Evolutionary conservation across 1,140 invertebrate species (phyloP).

Genomic region (Venustaconcha ellipsiformis): DNA sequence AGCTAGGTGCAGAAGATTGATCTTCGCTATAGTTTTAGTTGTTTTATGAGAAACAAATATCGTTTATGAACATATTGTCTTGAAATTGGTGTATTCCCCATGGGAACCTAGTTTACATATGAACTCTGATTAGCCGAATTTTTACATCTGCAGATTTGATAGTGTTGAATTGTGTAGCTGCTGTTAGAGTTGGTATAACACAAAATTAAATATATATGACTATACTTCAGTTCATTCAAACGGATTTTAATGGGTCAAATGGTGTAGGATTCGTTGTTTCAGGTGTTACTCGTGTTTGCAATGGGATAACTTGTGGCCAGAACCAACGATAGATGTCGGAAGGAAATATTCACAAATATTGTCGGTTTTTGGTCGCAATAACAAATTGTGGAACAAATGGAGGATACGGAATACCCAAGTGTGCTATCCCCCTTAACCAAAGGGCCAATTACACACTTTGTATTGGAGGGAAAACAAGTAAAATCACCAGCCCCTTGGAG

Average conservation of each 20-base stretch:
- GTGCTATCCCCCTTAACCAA: constrained; percentile 25
- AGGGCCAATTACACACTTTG: constrained; percentile 34
- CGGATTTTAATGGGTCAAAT: not conserved
- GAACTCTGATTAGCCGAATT: no score
- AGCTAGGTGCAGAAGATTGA: no score
- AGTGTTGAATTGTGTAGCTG: no score
- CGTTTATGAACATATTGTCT: no score
- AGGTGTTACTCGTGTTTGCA: not conserved
- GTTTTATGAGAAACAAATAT: no score
- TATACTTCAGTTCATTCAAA: not conserved
- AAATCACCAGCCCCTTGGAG: constrained; percentile 12
- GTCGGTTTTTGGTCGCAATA: not conserved
- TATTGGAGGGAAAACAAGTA: constrained; percentile 30
- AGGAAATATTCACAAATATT: not conserved
- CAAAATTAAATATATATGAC: no score
- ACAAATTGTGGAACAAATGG: constrained; percentile 19
- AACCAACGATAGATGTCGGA: not conserved
- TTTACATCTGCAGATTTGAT: no score
- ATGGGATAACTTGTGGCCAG: not conserved
- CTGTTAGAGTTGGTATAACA: no score
- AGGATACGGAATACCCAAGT: constrained; percentile 21
- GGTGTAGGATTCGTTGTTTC: not conserved
- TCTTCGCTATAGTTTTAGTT: no score
- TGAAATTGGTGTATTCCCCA: no score
- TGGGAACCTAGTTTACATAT: no score